phyloP scores from a whole-genome alignment of 2,888 invertebrate species.

The Pimpla rufipes region DNA sequence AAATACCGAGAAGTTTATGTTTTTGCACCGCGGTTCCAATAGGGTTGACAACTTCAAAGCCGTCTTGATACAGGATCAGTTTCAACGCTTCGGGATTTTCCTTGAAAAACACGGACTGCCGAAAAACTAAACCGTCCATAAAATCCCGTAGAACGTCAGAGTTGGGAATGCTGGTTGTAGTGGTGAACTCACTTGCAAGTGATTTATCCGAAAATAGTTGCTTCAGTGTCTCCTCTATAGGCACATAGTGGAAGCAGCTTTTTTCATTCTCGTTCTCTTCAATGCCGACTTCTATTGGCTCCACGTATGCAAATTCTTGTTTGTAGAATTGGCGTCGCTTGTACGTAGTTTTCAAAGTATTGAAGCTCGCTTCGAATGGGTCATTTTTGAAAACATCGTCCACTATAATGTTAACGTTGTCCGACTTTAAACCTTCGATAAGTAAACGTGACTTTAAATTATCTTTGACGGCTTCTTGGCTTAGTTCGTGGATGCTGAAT shows the following conservation, averaged over 20 bases:
- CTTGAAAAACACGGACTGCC: conserved; percentile 70
- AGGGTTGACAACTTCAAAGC: conserved; percentile 72
- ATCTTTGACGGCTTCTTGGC: conserved; percentile 56
- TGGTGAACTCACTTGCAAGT: conserved; percentile 9
- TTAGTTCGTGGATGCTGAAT: conserved; percentile 55
- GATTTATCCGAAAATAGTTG: conserved; percentile 36
- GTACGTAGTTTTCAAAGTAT: conserved; percentile 47
- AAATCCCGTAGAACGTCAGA: conserved; percentile 71
- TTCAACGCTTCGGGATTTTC: conserved; percentile 70
- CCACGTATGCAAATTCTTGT: conserved; percentile 66
- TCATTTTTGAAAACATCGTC: conserved; percentile 48
- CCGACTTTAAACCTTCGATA: conserved; percentile 33
- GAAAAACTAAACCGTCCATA: conserved; percentile 72
- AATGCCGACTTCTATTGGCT: conserved; percentile 38
- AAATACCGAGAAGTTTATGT: conserved; percentile 71
- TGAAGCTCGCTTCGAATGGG: conserved; percentile 17
- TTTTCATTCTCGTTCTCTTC: conserved; percentile 3
- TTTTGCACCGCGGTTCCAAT: conserved; percentile 67
- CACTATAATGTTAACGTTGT: conserved; percentile 55
- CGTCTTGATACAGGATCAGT: conserved; percentile 71
- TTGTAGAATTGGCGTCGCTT: conserved; percentile 65
- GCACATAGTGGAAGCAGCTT: conserved; percentile 34
- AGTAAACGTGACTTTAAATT: conserved; percentile 53
- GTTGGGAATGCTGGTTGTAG: conserved; percentile 25
- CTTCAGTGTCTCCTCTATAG: conserved; percentile 26